phyloP scores from a whole-genome alignment of 2,888 invertebrate genomes.

The Leptarthrus brevirostris region DNA sequence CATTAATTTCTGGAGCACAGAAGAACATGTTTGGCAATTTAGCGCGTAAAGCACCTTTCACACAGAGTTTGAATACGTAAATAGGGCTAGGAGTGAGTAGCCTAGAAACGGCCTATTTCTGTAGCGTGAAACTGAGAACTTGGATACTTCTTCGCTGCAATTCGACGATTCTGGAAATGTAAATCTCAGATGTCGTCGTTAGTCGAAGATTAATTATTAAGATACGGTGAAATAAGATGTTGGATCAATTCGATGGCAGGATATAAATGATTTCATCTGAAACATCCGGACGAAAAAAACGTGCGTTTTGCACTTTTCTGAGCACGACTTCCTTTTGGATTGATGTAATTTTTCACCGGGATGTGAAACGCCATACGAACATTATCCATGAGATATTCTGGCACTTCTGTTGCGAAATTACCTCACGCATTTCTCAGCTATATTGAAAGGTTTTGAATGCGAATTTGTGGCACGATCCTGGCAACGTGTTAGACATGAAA shows the following conservation, averaged over 20 bases:
- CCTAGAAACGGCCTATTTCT: not conserved
- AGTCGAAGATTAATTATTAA: slow-evolving; percentile 38
- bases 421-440: slow-evolving; percentile 29
- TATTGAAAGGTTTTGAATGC: slow-evolving; percentile 30
- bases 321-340: too few relatives aligned
- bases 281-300: slow-evolving; percentile 1
- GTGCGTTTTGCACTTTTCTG: not conserved
- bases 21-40: slow-evolving; percentile 41
- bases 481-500: slow-evolving; percentile 16
- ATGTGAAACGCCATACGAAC: slow-evolving; percentile 2
- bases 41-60: slow-evolving; percentile 42
- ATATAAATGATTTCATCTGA: slow-evolving; percentile 32
- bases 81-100: not conserved
- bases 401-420: slow-evolving; percentile 8
- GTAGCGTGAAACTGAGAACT: not conserved
- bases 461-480: slow-evolving; percentile 26
- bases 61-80: slow-evolving; percentile 36
- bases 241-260: slow-evolving; percentile 24
- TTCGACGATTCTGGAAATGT: slow-evolving; percentile 17
- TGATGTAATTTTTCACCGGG: slow-evolving; percentile 37
- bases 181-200: slow-evolving; percentile 40
- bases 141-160: slow-evolving; percentile 9
- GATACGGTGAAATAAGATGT: slow-evolving; percentile 25
- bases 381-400: slow-evolving; percentile 24
- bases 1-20: slow-evolving; percentile 41